These are phyloP conservation scores for Metellina segmentata DNA, from an alignment of 2,888 invertebrate species.

Conservation along the genomic window DNA sequence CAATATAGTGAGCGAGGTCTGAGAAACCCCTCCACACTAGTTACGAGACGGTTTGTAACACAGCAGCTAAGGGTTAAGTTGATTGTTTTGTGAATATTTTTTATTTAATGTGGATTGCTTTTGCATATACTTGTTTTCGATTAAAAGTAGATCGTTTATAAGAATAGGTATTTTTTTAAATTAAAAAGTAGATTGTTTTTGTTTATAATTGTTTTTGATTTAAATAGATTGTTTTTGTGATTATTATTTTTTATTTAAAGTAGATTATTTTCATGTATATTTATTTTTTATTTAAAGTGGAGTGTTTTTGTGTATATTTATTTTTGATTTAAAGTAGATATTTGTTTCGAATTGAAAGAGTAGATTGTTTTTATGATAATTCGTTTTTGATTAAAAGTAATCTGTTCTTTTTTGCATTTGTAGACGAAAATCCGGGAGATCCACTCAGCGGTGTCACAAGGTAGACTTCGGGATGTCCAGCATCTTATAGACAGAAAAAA, in stretches of 20 bases:
- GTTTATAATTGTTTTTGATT: too few species aligned
- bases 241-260: background rate
- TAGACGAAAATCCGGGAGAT: constrained; percentile 90
- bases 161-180: too few species aligned
- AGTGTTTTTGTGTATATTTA: background rate
- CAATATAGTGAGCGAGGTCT: too few species aligned
- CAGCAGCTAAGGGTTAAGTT: too few species aligned
- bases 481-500: constrained; percentile 81
- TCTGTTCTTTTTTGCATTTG: background rate
- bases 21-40: too few species aligned
- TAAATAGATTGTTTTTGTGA: too few species aligned
- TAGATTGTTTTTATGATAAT: background rate
- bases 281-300: background rate
- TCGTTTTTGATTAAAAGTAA: background rate
- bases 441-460: constrained; percentile 92
- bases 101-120: too few species aligned
- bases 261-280: background rate
- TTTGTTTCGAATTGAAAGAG: background rate
- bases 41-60: too few species aligned
- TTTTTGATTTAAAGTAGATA: background rate
- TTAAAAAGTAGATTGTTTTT: too few species aligned
- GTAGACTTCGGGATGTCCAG: constrained; percentile 85
- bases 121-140: too few species aligned
- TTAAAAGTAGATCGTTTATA: too few species aligned
- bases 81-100: too few species aligned